phyloP scores from a whole-genome alignment of 2,113 vertebrate species.

The Toxotes jaculatrix region DNA sequence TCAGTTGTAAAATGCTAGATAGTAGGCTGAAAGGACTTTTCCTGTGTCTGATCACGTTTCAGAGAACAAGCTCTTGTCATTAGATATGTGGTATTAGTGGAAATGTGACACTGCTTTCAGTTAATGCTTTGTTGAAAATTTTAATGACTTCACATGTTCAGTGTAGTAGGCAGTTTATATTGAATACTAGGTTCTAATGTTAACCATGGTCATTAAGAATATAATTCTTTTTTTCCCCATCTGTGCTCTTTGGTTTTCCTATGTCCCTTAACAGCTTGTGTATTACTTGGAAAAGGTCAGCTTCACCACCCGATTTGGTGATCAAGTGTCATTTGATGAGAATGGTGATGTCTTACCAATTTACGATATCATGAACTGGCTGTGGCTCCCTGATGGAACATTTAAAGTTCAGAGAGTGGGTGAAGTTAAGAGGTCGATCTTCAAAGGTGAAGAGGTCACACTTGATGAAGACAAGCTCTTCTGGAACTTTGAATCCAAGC shows the following conservation, averaged over 20 bases:
- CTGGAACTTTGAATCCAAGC: constrained; percentile 64
- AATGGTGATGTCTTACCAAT: constrained; percentile 79
- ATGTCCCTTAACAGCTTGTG: neutral
- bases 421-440: constrained; percentile 55
- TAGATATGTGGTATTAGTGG: no score
- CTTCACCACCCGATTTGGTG: constrained; percentile 5
- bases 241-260: neutral
- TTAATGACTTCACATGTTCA: no score
- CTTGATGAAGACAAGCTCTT: constrained; percentile 73
- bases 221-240: constrained; percentile 63
- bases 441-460: constrained; percentile 62
- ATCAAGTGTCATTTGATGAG: constrained; percentile 77
- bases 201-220: constrained; percentile 46
- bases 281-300: no score
- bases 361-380: constrained; percentile 81
- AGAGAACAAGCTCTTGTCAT: no score
- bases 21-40: no score
- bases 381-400: constrained; percentile 54
- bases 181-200: neutral
- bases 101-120: no score
- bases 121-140: no score
- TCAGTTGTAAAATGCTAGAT: constrained; percentile 3
- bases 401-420: constrained; percentile 63
- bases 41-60: no score
- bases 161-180: constrained; percentile 47